Percentiles rank a stretch among this genome's conserved stretches.
These are phyloP conservation scores for Remorina albescens DNA, from an alignment of 2,797 vertebrate genomes.

Conservation along the genomic window DNA sequence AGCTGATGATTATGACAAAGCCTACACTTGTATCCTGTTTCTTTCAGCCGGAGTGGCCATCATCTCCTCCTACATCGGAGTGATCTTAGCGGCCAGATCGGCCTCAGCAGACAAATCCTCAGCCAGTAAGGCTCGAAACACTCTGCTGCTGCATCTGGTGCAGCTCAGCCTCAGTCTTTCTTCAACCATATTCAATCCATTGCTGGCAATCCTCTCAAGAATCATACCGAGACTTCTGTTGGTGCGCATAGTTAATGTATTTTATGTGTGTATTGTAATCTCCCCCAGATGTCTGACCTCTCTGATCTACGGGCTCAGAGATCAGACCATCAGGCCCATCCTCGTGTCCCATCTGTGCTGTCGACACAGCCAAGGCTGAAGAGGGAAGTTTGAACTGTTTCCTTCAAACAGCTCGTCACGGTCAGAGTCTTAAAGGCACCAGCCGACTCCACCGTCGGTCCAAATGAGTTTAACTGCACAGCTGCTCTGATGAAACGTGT, in stretches of 20 bases:
- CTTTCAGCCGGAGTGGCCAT: conserved; percentile 8
- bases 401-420: too few relatives aligned
- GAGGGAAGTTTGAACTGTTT: too few relatives aligned
- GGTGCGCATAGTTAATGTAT: neutral
- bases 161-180: conserved; percentile 57
- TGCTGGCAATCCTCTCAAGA: neutral
- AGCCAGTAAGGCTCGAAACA: conserved; percentile 43
- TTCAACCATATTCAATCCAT: conserved; percentile 3
- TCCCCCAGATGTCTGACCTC: conserved; percentile 61
- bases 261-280: conserved; percentile 40
- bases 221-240: neutral
- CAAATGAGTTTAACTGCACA: too few relatives aligned
- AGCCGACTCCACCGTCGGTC: too few relatives aligned
- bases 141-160: conserved; percentile 62
- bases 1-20: neutral
- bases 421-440: too few relatives aligned
- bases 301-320: conserved; percentile 70
- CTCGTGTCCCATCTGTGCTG: conserved; percentile 53
- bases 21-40: conserved; percentile 22
- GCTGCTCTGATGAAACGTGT: too few relatives aligned
- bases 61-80: conserved; percentile 44
- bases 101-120: conserved; percentile 56
- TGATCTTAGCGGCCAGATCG: conserved; percentile 58
- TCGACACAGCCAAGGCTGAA: neutral
- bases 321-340: conserved; percentile 52